A percentile compares a stretch with the other conserved stretches of the same genome.
Conservation (phyloP, 2,888 invertebrate genomes). For the Stenodema calcarata region DNA sequence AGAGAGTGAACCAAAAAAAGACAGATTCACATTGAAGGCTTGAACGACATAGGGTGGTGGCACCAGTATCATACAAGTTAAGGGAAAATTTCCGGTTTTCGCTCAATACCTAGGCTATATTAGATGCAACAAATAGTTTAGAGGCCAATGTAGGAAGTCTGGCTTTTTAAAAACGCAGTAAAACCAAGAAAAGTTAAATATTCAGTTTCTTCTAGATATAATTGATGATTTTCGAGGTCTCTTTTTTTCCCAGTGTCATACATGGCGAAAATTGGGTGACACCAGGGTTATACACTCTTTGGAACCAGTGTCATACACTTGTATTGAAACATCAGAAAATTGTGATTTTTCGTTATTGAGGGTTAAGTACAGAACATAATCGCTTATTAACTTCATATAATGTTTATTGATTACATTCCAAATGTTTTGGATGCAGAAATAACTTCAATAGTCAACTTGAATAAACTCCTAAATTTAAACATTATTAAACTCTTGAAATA, state of each 20-base stretch:
- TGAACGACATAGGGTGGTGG: background rate
- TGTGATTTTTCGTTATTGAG: background rate
- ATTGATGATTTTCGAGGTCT: slow-evolving; percentile 8
- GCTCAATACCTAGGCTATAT: slow-evolving; percentile 5
- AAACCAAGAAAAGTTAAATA: too few relatives aligned
- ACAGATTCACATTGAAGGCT: too few relatives aligned
- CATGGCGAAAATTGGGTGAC: slow-evolving; percentile 1
- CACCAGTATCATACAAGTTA: too few relatives aligned
- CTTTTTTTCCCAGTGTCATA: slow-evolving; percentile 5
- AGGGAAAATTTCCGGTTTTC: too few relatives aligned
- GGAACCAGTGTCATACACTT: slow-evolving; percentile 10
- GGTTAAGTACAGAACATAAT: too few relatives aligned
- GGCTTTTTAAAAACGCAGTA: too few relatives aligned
- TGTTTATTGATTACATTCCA: slow-evolving; percentile 16
- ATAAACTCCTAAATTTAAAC: slow-evolving; percentile 13
- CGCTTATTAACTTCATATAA: background rate
- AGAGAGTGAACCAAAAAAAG: too few relatives aligned
- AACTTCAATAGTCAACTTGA: slow-evolving; percentile 5
- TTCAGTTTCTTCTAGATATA: background rate
- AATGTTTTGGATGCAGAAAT: background rate
- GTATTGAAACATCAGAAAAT: background rate
- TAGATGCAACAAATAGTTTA: slow-evolving; percentile 3
- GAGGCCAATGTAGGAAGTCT: too few relatives aligned
- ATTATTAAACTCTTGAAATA: slow-evolving; percentile 15
- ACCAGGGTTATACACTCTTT: background rate